Evolutionary conservation across 2,888 invertebrate species (phyloP).

Genomic region (Minunthozetes semirufus): DNA sequence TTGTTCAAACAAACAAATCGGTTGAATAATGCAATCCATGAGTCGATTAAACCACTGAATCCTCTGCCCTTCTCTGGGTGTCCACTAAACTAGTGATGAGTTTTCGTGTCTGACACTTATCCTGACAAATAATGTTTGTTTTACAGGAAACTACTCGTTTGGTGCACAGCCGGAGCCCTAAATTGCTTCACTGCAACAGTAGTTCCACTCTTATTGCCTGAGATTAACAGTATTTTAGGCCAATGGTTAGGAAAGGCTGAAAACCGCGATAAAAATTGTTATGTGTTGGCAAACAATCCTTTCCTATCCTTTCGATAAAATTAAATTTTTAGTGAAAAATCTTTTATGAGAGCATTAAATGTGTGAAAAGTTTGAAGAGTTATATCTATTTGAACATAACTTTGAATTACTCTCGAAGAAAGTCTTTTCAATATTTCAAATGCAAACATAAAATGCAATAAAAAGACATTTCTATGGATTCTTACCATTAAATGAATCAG

Average conservation of each 20-base stretch:
- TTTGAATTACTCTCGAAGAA: too few species aligned
- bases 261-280: conserved; percentile 28
- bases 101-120: conserved; percentile 32
- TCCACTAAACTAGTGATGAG: not conserved
- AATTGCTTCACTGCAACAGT: conserved; percentile 18
- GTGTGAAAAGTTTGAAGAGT: too few species aligned
- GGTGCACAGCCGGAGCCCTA: not conserved
- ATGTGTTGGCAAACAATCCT: not conserved
- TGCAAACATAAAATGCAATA: too few species aligned
- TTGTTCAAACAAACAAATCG: not conserved
- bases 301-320: conserved; percentile 20
- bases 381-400: too few species aligned
- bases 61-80: not conserved
- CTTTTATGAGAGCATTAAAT: not conserved
- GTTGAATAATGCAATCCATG: not conserved
- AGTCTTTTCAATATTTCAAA: too few species aligned
- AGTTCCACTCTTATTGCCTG: not conserved
- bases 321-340: not conserved
- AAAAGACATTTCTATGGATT: too few species aligned
- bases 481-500: too few species aligned
- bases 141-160: not conserved
- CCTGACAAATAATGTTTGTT: conserved; percentile 36
- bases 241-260: conserved; percentile 6
- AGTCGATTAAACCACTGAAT: conserved; percentile 11
- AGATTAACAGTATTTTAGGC: conserved; percentile 12